Base-by-base conservation (phyloP, 2,113 vertebrate genomes). In the Vombatus ursinus region DNA sequence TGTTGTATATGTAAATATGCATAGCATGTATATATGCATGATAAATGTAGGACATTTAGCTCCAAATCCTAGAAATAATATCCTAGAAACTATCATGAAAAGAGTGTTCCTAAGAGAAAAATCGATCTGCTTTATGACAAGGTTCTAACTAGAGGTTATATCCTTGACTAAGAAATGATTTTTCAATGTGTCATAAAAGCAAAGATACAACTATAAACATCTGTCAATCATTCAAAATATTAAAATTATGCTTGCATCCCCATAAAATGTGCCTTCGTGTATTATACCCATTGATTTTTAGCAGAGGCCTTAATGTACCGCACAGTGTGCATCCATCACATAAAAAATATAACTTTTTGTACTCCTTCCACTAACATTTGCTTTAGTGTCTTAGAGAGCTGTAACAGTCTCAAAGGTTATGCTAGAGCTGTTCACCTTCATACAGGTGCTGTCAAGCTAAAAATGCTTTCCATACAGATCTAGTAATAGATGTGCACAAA, bases 101-200 rank as follows among this genome's bases (percentile, higher is more conserved):
- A 51, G 0, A 8, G n/a, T 51, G 54, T 49, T 52, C 11, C 84
- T n/a, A 96, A 90, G 90, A 22, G 68, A 84, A 52, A 52, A n/a
- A 2, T 25, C 52, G 23, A n/a, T 77, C 90, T 94, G 91, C 57
- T 96, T 92, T 49, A 89, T 92, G 90, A 52, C 44, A 91, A 44
- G 52, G 44, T 44, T 90, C 10, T 92, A 52, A 61, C 92, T n/a
- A 10, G 57, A 96, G 49, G n/a, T n/a, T 89, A 52, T 90, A 3
- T 92, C n/a, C 54, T 25, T 89, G 89, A 52, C 90, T 8, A 93
- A 89, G 6, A 2, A 28, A 92, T 50, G 53, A 16, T 6, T 61
- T 47, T n/a, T 48, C 1, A 57, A 24, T 37, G 47, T 3, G 31
- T 77, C 1, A 53, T 50, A 84, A 95, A 97, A 91, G 61, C 14